These are phyloP conservation scores for Colinus virginianus DNA, from an alignment of 2,113 vertebrate genomes.

Conservation along the genomic window DNA sequence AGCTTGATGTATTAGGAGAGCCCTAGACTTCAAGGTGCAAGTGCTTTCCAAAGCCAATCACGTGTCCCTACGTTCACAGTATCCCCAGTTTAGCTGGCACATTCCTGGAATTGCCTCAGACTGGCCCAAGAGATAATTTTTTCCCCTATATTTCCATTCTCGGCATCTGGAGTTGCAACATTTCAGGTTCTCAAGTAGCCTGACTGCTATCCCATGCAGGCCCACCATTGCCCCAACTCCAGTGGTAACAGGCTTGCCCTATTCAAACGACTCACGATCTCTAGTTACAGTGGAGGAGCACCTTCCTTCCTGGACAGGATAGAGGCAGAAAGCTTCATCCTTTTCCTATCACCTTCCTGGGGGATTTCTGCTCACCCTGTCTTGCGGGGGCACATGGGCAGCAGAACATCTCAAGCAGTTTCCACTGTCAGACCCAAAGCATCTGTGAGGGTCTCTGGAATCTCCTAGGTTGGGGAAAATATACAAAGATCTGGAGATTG, in stretches of 20 bases:
- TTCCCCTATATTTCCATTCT: neutral
- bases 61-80: neutral
- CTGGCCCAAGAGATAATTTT: neutral
- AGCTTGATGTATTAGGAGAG: neutral
- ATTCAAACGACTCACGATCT: neutral
- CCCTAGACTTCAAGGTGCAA: neutral
- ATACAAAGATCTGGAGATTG: neutral
- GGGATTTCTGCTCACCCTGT: neutral
- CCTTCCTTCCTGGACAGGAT: neutral
- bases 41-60: neutral
- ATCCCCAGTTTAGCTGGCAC: neutral
- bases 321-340: too few species aligned
- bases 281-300: neutral
- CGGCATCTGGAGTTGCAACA: neutral
- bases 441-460: neutral
- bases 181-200: neutral
- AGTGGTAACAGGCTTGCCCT: neutral
- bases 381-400: neutral
- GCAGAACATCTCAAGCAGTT: neutral
- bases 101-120: neutral
- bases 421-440: rapidly evolving
- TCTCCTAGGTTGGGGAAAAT: neutral
- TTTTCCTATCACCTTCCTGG: neutral
- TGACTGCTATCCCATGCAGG: neutral
- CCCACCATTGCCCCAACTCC: neutral